A percentile compares a stretch with the other conserved stretches of the same genome.
Conservation (phyloP, 2,797 vertebrate species). For the Eupleurogrammus muticus region DNA sequence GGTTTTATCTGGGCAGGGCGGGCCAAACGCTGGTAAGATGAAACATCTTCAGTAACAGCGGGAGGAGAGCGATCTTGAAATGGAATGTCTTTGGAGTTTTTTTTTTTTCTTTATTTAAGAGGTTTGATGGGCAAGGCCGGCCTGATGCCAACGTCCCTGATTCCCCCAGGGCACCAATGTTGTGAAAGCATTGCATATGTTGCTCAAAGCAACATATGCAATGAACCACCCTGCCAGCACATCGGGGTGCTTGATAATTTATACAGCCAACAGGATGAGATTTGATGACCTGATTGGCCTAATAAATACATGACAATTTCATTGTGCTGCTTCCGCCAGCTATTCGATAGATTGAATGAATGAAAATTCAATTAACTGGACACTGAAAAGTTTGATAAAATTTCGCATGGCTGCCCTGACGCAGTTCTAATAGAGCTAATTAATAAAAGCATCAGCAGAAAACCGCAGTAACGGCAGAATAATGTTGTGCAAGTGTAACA, state of each 20-base stretch:
- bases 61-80: not conserved
- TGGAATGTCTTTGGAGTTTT: not conserved
- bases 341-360: no score
- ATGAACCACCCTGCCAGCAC: not conserved
- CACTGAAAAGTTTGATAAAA: not conserved
- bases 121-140: not conserved
- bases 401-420: no score
- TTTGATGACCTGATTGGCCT: not conserved
- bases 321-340: not conserved
- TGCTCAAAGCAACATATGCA: slow-evolving; percentile 4
- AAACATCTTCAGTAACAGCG: not conserved
- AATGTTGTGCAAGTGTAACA: not conserved
- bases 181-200: not conserved
- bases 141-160: not conserved
- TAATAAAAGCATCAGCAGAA: no score
- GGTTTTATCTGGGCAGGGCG: slow-evolving; percentile 9
- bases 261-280: no score
- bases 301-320: slow-evolving; percentile 5
- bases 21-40: not conserved
- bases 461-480: no score
- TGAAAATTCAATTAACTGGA: slow-evolving; percentile 8
- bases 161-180: not conserved
- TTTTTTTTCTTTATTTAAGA: not conserved
- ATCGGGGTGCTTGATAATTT: not conserved
- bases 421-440: no score